Conservation (phyloP, 2,797 vertebrate species). For the Trematomus bernacchii region DNA sequence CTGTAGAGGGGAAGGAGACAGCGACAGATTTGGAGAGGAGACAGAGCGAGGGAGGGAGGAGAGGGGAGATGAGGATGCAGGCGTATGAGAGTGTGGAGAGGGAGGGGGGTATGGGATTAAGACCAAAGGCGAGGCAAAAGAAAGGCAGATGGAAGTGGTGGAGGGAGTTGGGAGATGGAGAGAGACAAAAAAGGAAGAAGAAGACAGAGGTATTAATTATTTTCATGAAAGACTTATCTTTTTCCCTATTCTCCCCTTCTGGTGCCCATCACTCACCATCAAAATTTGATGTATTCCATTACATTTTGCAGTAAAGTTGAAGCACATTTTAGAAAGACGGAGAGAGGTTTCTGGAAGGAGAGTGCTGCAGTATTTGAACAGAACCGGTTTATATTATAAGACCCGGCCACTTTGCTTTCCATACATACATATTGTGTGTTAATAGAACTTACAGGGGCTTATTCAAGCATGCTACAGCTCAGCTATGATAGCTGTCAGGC, state of each 20-base stretch:
- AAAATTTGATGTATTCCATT: conserved; percentile 45
- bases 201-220: conserved; percentile 52
- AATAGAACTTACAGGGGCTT: conserved; percentile 45
- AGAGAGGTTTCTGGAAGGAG: conserved; percentile 22
- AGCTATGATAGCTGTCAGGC: conserved; percentile 67
- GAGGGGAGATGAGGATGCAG: conserved; percentile 54
- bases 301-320: conserved; percentile 29
- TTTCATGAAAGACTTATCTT: conserved; percentile 51
- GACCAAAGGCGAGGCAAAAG: conserved; percentile 57
- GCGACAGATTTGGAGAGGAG: conserved; percentile 63
- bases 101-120: conserved; percentile 52
- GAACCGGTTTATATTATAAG: conserved; percentile 36
- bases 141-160: conserved; percentile 64
- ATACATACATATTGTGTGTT: conserved; percentile 29
- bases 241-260: conserved; percentile 40
- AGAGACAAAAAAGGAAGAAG: conserved; percentile 34
- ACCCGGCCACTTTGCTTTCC: conserved; percentile 35
- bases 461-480: conserved; percentile 51
- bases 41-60: conserved; percentile 17
- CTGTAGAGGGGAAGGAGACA: conserved; percentile 82
- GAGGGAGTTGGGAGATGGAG: conserved; percentile 38
- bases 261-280: conserved; percentile 51
- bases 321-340: conserved; percentile 24
- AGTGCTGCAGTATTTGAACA: conserved; percentile 40
- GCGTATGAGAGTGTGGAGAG: conserved; percentile 24